phyloP scores from a whole-genome alignment of 2,797 vertebrate species.

The Scomberomorus guttatus region DNA sequence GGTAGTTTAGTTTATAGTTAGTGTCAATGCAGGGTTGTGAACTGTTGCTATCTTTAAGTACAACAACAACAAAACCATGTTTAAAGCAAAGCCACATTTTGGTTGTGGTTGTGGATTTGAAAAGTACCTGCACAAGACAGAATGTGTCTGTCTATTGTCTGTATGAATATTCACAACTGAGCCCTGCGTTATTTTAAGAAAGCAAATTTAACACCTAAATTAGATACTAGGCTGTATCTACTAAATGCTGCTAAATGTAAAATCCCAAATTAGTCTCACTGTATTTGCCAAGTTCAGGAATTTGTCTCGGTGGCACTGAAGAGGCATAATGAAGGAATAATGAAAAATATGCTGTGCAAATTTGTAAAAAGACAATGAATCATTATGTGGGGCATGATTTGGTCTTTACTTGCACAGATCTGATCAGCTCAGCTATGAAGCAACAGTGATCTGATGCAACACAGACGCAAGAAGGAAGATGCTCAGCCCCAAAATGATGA shows the following conservation, averaged over 20 bases:
- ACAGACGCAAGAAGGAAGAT: slow-evolving; percentile 42
- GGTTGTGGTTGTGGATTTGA: neutral
- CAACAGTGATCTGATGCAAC: slow-evolving; percentile 69
- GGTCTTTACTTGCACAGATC: slow-evolving; percentile 3
- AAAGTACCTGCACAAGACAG: neutral
- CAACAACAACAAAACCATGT: too few species aligned
- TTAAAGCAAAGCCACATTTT: too few species aligned
- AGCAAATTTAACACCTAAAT: neutral
- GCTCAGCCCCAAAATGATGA: slow-evolving; percentile 44
- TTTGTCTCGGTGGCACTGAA: neutral
- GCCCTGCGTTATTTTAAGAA: neutral
- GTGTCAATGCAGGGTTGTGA: neutral
- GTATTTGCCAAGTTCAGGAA: neutral
- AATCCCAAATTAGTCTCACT: neutral
- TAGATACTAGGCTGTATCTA: neutral
- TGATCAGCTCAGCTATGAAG: slow-evolving; percentile 31
- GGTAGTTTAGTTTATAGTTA: neutral
- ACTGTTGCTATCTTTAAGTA: neutral
- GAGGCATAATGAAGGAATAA: neutral
- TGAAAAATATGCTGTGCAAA: neutral
- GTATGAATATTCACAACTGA: neutral
- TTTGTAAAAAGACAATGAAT: neutral
- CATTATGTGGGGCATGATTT: neutral
- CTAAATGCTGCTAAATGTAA: neutral
- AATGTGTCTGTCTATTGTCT: neutral